Conservation (phyloP, 2,797 vertebrate species). For the Coilia nasus region DNA sequence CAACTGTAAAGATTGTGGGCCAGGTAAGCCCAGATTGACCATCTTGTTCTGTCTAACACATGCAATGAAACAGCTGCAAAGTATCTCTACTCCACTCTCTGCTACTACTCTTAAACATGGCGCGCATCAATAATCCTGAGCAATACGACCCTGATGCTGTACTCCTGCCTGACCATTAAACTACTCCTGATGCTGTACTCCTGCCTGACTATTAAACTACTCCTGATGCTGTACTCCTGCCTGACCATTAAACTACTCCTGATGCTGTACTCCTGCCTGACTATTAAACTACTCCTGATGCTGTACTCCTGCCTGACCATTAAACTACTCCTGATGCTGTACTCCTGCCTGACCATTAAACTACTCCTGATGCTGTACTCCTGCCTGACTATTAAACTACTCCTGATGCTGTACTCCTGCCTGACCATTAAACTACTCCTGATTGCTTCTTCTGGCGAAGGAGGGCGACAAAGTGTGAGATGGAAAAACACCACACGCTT, state of each 20-base stretch:
- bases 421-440: neutral
- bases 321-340: neutral
- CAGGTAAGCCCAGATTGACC: neutral
- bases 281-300: neutral
- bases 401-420: neutral
- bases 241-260: neutral
- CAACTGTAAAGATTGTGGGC: neutral
- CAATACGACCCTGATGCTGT: neutral
- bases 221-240: too few species aligned
- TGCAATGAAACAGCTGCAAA: too few species aligned
- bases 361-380: neutral
- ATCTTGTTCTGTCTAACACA: neutral
- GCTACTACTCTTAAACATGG: too few species aligned
- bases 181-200: too few species aligned
- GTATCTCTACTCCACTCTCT: too few species aligned
- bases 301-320: neutral
- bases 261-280: too few species aligned
- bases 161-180: neutral
- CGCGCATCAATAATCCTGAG: too few species aligned
- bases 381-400: neutral
- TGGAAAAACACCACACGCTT: constrained; percentile 12
- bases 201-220: neutral
- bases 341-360: neutral
- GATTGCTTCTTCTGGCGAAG: neutral
- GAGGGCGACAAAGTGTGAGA: neutral